Evolutionary conservation across 2,888 invertebrate genomes (phyloP).

Genomic region (Spatulosminthurus flaviceps): DNA sequence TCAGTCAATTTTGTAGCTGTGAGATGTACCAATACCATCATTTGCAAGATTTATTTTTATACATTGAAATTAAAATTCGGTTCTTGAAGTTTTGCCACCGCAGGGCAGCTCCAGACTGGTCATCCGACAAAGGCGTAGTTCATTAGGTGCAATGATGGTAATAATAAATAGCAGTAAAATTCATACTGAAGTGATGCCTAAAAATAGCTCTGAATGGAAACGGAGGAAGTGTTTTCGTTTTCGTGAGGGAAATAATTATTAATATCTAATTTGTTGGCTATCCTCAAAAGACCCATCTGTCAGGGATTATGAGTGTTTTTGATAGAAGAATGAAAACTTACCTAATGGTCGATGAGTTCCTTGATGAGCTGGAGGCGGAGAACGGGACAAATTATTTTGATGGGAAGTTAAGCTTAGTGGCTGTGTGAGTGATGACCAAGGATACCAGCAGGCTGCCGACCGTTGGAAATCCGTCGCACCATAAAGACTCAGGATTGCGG

Average conservation of each 20-base stretch:
- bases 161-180: too few species aligned
- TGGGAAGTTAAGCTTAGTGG: conserved; percentile 59
- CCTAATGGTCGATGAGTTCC: conserved; percentile 61
- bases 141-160: too few species aligned
- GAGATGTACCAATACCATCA: too few species aligned
- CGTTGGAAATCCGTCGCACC: conserved; percentile 63
- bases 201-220: too few species aligned
- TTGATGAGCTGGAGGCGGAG: conserved; percentile 64
- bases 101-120: too few species aligned
- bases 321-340: conserved; percentile 44
- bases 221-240: too few species aligned
- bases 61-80: too few species aligned
- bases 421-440: conserved; percentile 63
- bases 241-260: not conserved
- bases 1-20: too few species aligned
- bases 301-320: not conserved
- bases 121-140: too few species aligned
- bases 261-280: not conserved
- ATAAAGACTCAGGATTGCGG: conserved; percentile 63
- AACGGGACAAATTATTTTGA: conserved; percentile 59
- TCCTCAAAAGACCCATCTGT: conserved; percentile 6
- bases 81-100: too few species aligned
- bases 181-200: too few species aligned
- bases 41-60: too few species aligned
- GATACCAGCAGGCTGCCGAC: conserved; percentile 64